phyloP scores from a whole-genome alignment of 2,113 vertebrate genomes.

The Syngnathus typhle region DNA sequence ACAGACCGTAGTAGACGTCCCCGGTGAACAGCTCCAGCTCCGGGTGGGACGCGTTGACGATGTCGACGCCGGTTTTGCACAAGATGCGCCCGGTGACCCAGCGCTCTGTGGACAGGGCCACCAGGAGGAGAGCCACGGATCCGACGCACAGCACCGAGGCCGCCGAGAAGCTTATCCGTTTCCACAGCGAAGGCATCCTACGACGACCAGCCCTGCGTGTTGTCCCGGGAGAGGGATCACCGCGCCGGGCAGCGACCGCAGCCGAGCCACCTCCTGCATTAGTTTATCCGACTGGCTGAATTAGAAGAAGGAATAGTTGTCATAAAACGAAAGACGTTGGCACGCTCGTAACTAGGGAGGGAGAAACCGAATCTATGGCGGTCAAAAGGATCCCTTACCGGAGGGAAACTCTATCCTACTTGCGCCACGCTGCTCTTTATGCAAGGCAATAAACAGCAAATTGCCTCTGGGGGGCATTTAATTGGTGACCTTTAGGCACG shows the following conservation, averaged over 20 bases:
- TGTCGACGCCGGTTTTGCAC: constrained; percentile 89
- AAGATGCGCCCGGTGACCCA: constrained; percentile 88
- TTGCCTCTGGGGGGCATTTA: constrained; percentile 30
- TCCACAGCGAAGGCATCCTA: constrained; percentile 88
- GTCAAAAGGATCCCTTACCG: constrained; percentile 55
- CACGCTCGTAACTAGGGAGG: constrained; percentile 17
- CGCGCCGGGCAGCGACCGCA: constrained; percentile 36
- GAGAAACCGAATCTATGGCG: constrained; percentile 53
- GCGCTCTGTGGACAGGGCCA: constrained; percentile 79
- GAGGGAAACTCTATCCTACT: constrained; percentile 58
- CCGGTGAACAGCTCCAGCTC: constrained; percentile 89
- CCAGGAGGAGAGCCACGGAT: constrained; percentile 77
- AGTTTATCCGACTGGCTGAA: constrained; percentile 19
- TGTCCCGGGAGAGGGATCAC: constrained; percentile 35
- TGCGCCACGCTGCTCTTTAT: constrained; percentile 23
- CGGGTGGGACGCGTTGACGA: constrained; percentile 87
- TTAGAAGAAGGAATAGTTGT: constrained; percentile 7
- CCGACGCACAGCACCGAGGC: constrained; percentile 78
- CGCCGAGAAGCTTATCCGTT: constrained; percentile 78
- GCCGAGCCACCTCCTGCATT: constrained; percentile 42
- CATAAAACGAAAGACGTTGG: neutral
- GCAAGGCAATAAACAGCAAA: neutral
- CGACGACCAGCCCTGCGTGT: constrained; percentile 62
- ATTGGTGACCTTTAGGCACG: constrained; percentile 3
- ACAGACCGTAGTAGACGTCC: constrained; percentile 88